Percentiles rank a stretch among this genome's conserved stretches.
phyloP scores from a whole-genome alignment of 2,113 vertebrate genomes.

The Alethe castanea region DNA sequence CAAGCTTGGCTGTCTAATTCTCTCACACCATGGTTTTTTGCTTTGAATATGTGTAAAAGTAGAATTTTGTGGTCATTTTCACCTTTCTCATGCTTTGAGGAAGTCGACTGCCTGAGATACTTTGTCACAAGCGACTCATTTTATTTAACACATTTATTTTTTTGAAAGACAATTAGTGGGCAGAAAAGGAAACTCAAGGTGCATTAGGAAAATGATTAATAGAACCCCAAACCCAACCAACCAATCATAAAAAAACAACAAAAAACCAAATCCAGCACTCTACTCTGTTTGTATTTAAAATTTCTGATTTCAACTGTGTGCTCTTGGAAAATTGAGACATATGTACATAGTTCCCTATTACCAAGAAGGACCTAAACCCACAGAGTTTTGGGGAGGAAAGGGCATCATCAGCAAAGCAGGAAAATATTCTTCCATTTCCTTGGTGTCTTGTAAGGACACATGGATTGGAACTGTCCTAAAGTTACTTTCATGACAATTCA shows the following conservation, averaged over 20 bases:
- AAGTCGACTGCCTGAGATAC: not conserved
- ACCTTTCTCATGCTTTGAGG: not conserved
- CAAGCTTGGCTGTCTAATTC: not conserved
- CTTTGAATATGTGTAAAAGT: not conserved
- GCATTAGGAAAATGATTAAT: fast-evolving
- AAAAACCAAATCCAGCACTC: not conserved
- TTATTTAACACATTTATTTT: not conserved
- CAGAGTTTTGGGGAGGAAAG: not conserved
- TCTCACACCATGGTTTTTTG: not conserved
- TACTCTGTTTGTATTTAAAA: not conserved
- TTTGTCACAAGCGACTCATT: not conserved
- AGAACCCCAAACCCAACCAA: not conserved
- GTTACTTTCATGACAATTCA: not conserved
- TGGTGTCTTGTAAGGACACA: not conserved
- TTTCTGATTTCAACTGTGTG: not conserved
- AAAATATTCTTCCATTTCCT: not conserved
- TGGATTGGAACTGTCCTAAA: not conserved
- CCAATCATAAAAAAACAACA: not conserved
- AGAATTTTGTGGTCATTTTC: not conserved
- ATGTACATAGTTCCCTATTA: not conserved
- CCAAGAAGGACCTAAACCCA: not conserved
- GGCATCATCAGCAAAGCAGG: not conserved
- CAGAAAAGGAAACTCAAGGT: not conserved
- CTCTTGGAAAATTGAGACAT: not conserved
- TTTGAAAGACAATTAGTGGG: not conserved